These are phyloP conservation scores for Apteryx mantelli DNA, from an alignment of 2,113 vertebrate genomes.

Conservation along the genomic window DNA sequence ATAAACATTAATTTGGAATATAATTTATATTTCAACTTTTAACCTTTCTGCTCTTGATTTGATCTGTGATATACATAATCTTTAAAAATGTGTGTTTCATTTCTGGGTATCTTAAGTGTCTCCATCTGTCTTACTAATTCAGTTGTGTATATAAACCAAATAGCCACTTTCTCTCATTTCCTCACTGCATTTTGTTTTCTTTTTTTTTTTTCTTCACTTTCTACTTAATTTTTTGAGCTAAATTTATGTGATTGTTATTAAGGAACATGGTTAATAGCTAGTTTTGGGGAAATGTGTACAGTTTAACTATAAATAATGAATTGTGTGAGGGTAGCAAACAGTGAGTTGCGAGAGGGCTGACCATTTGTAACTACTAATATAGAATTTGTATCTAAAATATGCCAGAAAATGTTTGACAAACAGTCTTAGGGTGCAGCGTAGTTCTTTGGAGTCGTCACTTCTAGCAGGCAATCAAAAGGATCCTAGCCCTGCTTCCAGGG, in stretches of 20 bases:
- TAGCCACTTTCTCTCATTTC: accelerated
- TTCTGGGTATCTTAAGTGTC: neutral
- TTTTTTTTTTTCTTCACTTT: neutral
- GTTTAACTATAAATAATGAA: neutral
- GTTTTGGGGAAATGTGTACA: neutral
- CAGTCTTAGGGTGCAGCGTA: neutral
- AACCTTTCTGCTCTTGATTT: neutral
- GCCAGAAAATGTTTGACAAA: neutral
- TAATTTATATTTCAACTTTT: neutral
- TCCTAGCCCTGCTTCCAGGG: neutral
- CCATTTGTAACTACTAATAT: neutral
- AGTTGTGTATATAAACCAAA: neutral
- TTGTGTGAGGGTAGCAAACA: neutral
- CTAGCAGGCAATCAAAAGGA: neutral
- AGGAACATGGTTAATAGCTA: neutral
- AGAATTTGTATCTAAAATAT: neutral
- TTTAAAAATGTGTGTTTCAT: neutral
- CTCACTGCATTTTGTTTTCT: neutral
- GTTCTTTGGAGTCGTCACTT: neutral
- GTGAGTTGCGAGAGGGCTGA: neutral
- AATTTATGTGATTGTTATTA: neutral
- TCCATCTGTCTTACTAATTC: neutral
- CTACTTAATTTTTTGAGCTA: neutral
- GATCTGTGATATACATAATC: neutral
- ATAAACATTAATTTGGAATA: neutral